Evolutionary conservation across 1,140 invertebrate genomes (phyloP).

Genomic region (Carcinoscorpius rotundicauda): DNA sequence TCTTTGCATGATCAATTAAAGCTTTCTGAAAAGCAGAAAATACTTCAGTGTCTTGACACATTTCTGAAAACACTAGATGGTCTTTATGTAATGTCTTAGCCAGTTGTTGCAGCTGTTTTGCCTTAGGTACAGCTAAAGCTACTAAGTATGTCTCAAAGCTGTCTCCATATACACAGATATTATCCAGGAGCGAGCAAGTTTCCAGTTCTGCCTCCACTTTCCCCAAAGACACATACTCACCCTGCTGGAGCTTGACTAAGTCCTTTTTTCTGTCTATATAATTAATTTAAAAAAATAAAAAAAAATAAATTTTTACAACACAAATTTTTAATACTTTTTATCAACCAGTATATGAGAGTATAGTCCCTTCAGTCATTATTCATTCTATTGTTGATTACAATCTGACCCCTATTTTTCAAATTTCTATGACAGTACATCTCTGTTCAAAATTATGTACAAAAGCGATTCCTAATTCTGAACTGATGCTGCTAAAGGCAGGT

Average conservation of each 20-base stretch:
- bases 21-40: conserved; percentile 66
- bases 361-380: too few relatives aligned
- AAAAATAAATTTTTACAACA: too few relatives aligned
- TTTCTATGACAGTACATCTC: too few relatives aligned
- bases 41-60: conserved; percentile 57
- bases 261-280: conserved; percentile 43
- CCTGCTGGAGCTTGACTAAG: conserved; percentile 42
- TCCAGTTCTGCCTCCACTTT: conserved; percentile 37
- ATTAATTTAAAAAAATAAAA: too few relatives aligned
- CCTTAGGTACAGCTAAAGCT: conserved; percentile 80
- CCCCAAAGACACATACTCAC: conserved; percentile 36
- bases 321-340: too few relatives aligned
- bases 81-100: conserved; percentile 49
- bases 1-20: conserved; percentile 62
- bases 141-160: conserved; percentile 59
- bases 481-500: too few relatives aligned
- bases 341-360: too few relatives aligned
- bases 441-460: too few relatives aligned
- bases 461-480: too few relatives aligned
- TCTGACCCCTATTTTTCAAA: too few relatives aligned
- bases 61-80: conserved; percentile 48
- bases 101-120: conserved; percentile 48
- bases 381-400: too few relatives aligned
- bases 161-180: conserved; percentile 36
- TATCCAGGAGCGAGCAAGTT: conserved; percentile 38